Evolutionary conservation across 2,888 invertebrate species (phyloP), one percentile per base, ranked within the genome.

Genomic region (Cantharis flavilabris): DNA sequence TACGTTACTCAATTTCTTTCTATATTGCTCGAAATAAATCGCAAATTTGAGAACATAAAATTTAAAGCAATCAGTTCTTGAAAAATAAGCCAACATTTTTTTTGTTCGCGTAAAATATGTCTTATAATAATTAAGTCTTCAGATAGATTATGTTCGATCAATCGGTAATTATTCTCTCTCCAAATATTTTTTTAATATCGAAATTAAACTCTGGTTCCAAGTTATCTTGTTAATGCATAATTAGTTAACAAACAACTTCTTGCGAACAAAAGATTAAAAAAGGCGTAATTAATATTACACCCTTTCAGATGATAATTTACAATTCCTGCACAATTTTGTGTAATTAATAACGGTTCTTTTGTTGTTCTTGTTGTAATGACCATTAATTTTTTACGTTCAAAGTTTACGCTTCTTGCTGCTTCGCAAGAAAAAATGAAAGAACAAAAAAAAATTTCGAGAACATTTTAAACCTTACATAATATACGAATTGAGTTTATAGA

Each of bases 261-360:
- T 69, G 63, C 62, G 28, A 65, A 49, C 64, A 67, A 28, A 18
- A 70, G 71, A 75, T 71, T 70, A 33, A 62, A 72, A 76, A 72
- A 75, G 28, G 69, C 63, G 67, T 76, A 76, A 76, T 76, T 76
- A 76, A 76, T 76, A 76, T 76, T 71, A 26, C 76, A 72, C 72
- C 76, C 75, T 75, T 67, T 71, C 67, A 71, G 49, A 70, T 33
- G 14, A 70, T 33, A 33, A 70, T 49, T 70, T 49, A 20, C 49
- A 33, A 75, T 49, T 75, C 62, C 65, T 75, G 67, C 71, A 72
- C 69, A 76, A 72, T 76, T 75, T 71, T 76, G 62, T 20, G 72
- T 72, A 67, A 76, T 76, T 76, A 76, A 76, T 72, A 76, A 76
- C 72, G 72, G 72, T 70, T 73, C 69, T 67, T 73, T 73, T 26